Base-by-base conservation (phyloP, 2,888 invertebrate species). In the Dichetophora obliterata region DNA sequence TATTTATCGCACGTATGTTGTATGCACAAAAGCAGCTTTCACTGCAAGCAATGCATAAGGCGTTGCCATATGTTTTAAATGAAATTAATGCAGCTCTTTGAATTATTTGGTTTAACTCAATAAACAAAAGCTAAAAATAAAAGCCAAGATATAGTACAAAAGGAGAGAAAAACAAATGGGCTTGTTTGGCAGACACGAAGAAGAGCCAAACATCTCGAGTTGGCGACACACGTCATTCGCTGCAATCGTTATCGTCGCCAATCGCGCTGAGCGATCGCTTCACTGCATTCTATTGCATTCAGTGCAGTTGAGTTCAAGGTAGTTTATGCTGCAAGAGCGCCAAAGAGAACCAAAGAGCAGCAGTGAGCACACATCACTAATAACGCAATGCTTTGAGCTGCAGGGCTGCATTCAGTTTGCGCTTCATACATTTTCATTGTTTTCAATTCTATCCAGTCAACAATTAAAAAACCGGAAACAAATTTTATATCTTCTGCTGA, bases 301-400 rank as follows among this genome's bases (percentile, higher is more conserved):
- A n/a, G n/a, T 31, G 63, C 6, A 5, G 1, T 48, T 31, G 73
- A 52, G 73, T 73, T 73, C 73, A 73, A 73, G 63, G 73, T 19
- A 63, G 50, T 61, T 73, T 73, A 63, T 31, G 34, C 52, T 11
- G 48, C 61, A 59, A 43, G 63, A 73, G 57, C 16, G 43, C 6
- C 11, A 22, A 24, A 72, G 52, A 69, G 27, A 14, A 14, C 24
- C 16, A 52, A 37, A 31, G 24, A 50, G 52, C 31, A 48, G n/a
- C 37, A 14, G 66, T 54, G 11, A 54, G 34, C 3, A 52, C 50
- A 16, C 22, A 31, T 4, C 31, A 31, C 31, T 31, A 3, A 3
- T 31, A 5, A 31, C 5, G 5, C 31, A 19, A 5, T 1, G 24
- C 24, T 31, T n/a, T 9, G 52, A n/a, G 24, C 4, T 8, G 68